Conservation (phyloP, 2,113 vertebrate genomes). For the Myotis brandtii region DNA sequence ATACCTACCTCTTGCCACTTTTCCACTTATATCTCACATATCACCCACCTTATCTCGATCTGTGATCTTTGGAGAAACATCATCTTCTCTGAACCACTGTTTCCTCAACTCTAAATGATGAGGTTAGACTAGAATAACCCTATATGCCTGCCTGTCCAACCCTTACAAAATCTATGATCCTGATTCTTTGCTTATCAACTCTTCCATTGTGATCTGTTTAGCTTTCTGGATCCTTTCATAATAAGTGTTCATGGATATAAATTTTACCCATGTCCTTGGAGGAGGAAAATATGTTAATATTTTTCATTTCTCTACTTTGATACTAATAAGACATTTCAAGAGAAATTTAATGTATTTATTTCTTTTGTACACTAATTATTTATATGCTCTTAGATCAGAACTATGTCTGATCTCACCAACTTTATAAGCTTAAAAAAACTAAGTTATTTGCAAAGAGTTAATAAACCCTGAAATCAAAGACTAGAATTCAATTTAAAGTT, state of each 20-base stretch:
- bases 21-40: background rate
- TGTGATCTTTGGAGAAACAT: background rate
- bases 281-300: background rate
- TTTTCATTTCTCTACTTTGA: background rate
- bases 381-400: conserved; percentile 33
- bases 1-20: background rate
- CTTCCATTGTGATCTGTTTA: background rate
- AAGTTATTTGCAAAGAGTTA: conserved; percentile 24
- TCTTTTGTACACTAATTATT: conserved; percentile 33
- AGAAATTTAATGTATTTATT: conserved; percentile 21
- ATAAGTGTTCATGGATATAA: background rate
- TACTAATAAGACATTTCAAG: conserved; percentile 7
- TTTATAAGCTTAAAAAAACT: background rate
- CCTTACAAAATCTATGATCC: background rate
- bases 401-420: background rate
- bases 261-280: background rate
- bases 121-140: background rate
- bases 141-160: background rate
- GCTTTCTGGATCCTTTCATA: background rate
- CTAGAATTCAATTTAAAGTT: conserved; percentile 37
- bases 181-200: background rate
- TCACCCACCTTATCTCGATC: background rate
- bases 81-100: background rate
- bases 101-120: background rate
- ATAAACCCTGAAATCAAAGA: background rate